phyloP scores from a whole-genome alignment of 37 sponge, comb jelly and placozoan species.

The Chondrilla cf. caribensis region DNA sequence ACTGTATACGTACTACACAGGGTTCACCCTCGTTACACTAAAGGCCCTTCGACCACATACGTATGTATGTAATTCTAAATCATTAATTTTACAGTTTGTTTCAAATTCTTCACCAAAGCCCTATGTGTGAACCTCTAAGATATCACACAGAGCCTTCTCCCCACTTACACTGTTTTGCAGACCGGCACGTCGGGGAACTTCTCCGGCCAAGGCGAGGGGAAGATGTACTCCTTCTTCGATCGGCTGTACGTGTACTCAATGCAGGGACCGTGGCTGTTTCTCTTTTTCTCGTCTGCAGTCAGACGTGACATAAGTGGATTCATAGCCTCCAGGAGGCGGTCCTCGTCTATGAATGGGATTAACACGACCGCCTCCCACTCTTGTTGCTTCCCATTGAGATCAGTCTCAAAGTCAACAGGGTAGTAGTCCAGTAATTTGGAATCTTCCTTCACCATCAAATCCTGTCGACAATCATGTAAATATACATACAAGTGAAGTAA shows the following conservation, averaged over 20 bases:
- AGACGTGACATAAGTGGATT: slow-evolving; percentile 18
- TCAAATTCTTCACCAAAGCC: too few species aligned
- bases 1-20: too few species aligned
- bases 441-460: slow-evolving; percentile 78
- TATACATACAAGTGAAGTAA: not conserved
- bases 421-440: slow-evolving; percentile 90
- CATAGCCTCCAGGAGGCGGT: slow-evolving; percentile 63
- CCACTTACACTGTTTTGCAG: slow-evolving; percentile 51
- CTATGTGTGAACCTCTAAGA: too few species aligned
- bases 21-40: too few species aligned
- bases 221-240: not conserved
- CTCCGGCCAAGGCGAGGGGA: slow-evolving; percentile 67
- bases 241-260: slow-evolving; percentile 20
- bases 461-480: slow-evolving; percentile 35
- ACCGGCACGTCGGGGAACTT: slow-evolving; percentile 46
- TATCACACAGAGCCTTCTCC: too few species aligned
- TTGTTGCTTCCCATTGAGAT: slow-evolving; percentile 96
- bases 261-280: slow-evolving; percentile 42
- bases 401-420: slow-evolving; percentile 84
- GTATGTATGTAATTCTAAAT: too few species aligned
- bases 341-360: slow-evolving; percentile 95
- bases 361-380: slow-evolving; percentile 99
- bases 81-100: too few species aligned
- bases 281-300: slow-evolving; percentile 35
- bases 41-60: too few species aligned